Evolutionary conservation across 2,888 invertebrate species (phyloP), one percentile per base, ranked within the genome.

Genomic region (Sinohyriopsis cumingii): DNA sequence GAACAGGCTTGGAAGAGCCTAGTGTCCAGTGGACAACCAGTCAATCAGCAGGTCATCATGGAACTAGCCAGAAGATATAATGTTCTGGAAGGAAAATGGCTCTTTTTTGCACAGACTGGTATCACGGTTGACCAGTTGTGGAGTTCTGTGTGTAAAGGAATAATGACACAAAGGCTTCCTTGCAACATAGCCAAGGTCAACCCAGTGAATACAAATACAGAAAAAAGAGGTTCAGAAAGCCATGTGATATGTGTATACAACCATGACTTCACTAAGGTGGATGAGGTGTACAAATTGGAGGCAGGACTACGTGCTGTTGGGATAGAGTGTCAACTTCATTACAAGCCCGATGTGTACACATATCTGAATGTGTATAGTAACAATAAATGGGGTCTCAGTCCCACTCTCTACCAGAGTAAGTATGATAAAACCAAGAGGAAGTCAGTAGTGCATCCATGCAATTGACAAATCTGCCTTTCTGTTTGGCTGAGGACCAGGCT

Each of bases 321-420:
- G 15, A 73, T 82, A 55, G 77, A 77, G 63, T 71, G 73, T 55
- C 63, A 25, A 24, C 67, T 82, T 66, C 28, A 55, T 3, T 82
- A 80, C 65, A 82, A 80, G 71, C 82, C 82, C 19, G 82, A 82
- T 67, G 75, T 79, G 9, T 82, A 74, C 56, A 82, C 82, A 9
- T 71, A 74, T 60, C 60, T 78, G 7, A 74, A 74, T 33, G 64
- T 82, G 5, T 82, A 80, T 57, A 56, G 59, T 1, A 59, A 64
- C 9, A 81, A 81, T 59, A 61, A 61, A 25, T 82, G 78, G 78
- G 66, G 68, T 3, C 24, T 82, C 9, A 55, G 59, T 22, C 77
- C 80, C 6, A 63, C 55, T 22, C 73, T 81, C 15, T 69, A 73
- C 55, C 55, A 67, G 55, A 81, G 79, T 59, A 56, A 71, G 18